Evolutionary conservation across 2,113 vertebrate genomes (phyloP).

Genomic region (Seriola quinqueradiata): DNA sequence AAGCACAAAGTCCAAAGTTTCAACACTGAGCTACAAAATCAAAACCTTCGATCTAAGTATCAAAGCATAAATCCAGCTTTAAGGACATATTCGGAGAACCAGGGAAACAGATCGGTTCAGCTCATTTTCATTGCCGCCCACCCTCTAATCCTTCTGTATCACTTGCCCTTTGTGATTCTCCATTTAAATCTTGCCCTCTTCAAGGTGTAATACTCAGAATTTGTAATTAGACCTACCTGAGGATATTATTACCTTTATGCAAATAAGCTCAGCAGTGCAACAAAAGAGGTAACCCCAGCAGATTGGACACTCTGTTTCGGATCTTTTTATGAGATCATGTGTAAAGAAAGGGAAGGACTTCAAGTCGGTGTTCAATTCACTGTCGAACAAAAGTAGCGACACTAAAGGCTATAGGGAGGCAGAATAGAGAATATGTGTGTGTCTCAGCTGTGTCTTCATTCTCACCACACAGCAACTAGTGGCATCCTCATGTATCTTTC

Average conservation of each 20-base stretch:
- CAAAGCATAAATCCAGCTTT: neutral
- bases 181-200: slow-evolving; percentile 31
- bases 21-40: neutral
- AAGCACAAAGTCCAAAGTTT: neutral
- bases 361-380: slow-evolving; percentile 5
- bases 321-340: neutral
- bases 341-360: neutral
- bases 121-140: slow-evolving; percentile 24
- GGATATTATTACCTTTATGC: slow-evolving; percentile 51
- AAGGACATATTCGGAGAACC: too few relatives aligned
- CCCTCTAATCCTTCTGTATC: slow-evolving; percentile 34
- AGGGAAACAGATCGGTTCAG: slow-evolving; percentile 17
- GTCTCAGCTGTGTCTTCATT: slow-evolving; percentile 11
- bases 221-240: slow-evolving; percentile 21
- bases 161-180: slow-evolving; percentile 37
- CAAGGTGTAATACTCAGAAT: slow-evolving; percentile 31
- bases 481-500: slow-evolving; percentile 57
- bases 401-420: neutral
- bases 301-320: slow-evolving; percentile 17
- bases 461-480: slow-evolving; percentile 52
- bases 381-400: slow-evolving; percentile 3
- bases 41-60: neutral
- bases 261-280: slow-evolving; percentile 28
- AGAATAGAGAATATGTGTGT: slow-evolving; percentile 1
- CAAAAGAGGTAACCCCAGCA: slow-evolving; percentile 15